Conservation (phyloP, 2,113 vertebrate genomes). For the Pachypanchax playfairii region DNA sequence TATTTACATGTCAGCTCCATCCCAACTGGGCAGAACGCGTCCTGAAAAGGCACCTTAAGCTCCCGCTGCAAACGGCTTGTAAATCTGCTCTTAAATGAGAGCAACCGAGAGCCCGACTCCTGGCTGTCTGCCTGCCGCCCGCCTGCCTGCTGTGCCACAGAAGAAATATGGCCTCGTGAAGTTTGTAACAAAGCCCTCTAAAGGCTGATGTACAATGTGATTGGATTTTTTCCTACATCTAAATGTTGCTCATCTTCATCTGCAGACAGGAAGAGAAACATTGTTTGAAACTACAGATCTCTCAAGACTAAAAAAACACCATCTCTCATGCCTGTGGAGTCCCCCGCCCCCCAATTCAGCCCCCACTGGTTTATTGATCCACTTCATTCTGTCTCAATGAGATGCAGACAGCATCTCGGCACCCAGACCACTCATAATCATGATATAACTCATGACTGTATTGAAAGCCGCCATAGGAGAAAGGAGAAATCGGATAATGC, state of each 20-base stretch:
- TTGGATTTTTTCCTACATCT: conserved; percentile 41
- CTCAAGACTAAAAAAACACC: conserved; percentile 54
- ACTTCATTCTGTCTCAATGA: conserved; percentile 75
- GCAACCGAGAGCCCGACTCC: conserved; percentile 54
- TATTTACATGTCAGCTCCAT: conserved; percentile 41
- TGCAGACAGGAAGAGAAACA: conserved; percentile 17
- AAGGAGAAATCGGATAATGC: conserved; percentile 73
- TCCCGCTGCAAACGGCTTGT: conserved; percentile 60
- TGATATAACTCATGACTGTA: conserved; percentile 68
- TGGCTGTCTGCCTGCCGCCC: conserved; percentile 39
- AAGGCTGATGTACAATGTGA: conserved; percentile 40
- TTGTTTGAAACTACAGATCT: conserved; percentile 46
- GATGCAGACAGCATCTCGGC: conserved; percentile 74
- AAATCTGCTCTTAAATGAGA: conserved; percentile 73
- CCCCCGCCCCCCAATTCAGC: conserved; percentile 60
- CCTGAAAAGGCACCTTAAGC: conserved; percentile 54
- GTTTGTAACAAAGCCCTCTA: conserved; percentile 43
- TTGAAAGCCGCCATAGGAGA: conserved; percentile 65
- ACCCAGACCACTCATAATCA: conserved; percentile 72
- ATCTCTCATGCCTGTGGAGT: conserved; percentile 42
- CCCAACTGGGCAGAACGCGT: conserved; percentile 37
- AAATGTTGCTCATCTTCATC: conserved; percentile 24
- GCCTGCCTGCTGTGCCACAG: conserved; percentile 54
- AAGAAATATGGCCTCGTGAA: conserved; percentile 66
- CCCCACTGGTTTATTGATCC: conserved; percentile 79